Evolutionary conservation across 2,113 vertebrate species (phyloP), one percentile per base, ranked within the genome.

Genomic region (Paradoxurus hermaphroditus): DNA sequence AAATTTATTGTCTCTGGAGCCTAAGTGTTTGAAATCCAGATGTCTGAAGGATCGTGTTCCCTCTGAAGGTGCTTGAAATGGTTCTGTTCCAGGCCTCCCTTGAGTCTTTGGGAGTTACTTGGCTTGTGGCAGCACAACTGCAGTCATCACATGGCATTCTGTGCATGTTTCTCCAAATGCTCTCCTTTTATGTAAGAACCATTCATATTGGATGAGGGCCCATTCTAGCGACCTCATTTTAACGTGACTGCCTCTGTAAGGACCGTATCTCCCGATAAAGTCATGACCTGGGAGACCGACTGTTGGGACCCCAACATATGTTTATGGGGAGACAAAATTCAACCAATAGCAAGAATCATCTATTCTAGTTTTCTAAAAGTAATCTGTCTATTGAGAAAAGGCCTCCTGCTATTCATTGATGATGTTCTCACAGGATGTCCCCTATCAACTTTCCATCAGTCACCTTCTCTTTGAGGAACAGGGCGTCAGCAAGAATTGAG

Each of bases 341-440:
- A 99, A 53, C 51, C 11, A 4, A 53, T 18, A 53, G 51, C 51
- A 53, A 53, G 51, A 14, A 53, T 53, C 16, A 53, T 53, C 15
- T 53, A 53, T 53, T 53, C 51, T 16, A 53, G 51, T 53, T 53
- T 53, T 53, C 51, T 53, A 53, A 53, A 53, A 53, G 15, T 53
- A 53, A 53, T 14, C 51, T 18, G 16, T 53, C 51, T 53, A 53
- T 18, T 53, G 51, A 53, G 18, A 53, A 53, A 53, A 53, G 51
- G 51, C 5, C 51, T 53, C 51, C 51, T 53, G 51, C 51, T 16
- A 16, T 53, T 53, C 51, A 53, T 18, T 53, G 51, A 53, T 53
- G 51, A 53, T 53, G 51, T 53, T 53, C 51, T 53, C 15, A 53
- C 15, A 53, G 51, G 51, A 18, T 16, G 15, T 53, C 15, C 15